Percentiles rank a stretch among this genome's conserved stretches.
These are phyloP conservation scores for Bibio marci DNA, from an alignment of 2,888 invertebrate species.

Conservation along the genomic window DNA sequence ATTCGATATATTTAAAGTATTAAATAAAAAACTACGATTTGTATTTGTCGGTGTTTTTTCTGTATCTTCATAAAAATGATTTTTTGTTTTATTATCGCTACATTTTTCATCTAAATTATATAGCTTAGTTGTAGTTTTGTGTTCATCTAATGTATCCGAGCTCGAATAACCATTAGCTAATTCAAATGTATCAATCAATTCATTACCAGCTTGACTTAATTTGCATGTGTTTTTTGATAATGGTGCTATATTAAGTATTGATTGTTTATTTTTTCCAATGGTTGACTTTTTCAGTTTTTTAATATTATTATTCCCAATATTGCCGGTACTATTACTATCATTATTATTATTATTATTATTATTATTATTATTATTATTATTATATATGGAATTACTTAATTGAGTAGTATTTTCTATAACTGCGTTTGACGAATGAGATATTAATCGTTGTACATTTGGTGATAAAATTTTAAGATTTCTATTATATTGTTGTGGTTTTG, in stretches of 20 bases:
- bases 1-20: constrained; percentile 1
- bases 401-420: neutral
- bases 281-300: constrained; percentile 10
- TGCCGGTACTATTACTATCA: constrained; percentile 8
- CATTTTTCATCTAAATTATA: too few relatives aligned
- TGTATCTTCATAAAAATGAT: constrained; percentile 9
- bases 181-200: constrained; percentile 23
- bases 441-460: constrained; percentile 36
- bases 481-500: too few relatives aligned
- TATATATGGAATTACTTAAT: neutral
- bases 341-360: constrained; percentile 5
- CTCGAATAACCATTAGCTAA: constrained; percentile 12
- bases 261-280: constrained; percentile 17
- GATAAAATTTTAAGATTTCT: constrained; percentile 26
- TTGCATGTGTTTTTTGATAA: constrained; percentile 26
- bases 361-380: constrained; percentile 4
- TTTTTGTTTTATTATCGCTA: neutral
- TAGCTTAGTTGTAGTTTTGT: constrained; percentile 11
- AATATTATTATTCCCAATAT: constrained; percentile 4
- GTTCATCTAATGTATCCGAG: constrained; percentile 15
- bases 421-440: constrained; percentile 28
- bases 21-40: constrained; percentile 7
- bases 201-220: constrained; percentile 24
- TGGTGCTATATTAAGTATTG: constrained; percentile 18
- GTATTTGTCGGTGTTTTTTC: constrained; percentile 22